Evolutionary conservation across 2,888 invertebrate genomes (phyloP).

Genomic region (Lycophotia porphyrea): DNA sequence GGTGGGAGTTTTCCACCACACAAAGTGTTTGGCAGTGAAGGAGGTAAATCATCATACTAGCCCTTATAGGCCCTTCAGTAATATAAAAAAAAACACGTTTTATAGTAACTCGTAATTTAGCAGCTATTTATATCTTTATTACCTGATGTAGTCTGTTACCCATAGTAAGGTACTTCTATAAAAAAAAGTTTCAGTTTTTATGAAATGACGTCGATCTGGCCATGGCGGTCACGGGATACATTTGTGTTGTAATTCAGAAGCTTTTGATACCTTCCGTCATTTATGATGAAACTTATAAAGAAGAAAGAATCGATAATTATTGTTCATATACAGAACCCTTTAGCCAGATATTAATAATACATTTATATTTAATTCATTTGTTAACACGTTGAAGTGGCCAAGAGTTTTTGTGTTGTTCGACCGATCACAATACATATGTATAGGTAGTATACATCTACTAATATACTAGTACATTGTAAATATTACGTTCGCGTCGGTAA

Average conservation of each 20-base stretch:
- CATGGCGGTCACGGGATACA: background rate
- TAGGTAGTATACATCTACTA: slow-evolving; percentile 13
- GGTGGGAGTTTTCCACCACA: background rate
- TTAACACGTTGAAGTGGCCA: slow-evolving; percentile 47
- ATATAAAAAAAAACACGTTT: background rate
- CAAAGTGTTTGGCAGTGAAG: background rate
- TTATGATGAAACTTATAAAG: too few relatives aligned
- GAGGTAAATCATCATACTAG: background rate
- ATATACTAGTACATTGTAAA: slow-evolving; percentile 47
- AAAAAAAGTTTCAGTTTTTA: background rate
- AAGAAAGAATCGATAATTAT: background rate
- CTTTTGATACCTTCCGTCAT: background rate
- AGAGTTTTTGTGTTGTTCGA: slow-evolving; percentile 57
- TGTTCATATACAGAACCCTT: slow-evolving; percentile 53
- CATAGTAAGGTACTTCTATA: background rate
- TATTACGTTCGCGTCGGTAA: slow-evolving; percentile 32
- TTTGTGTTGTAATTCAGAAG: background rate
- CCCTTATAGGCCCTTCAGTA: background rate
- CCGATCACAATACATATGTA: slow-evolving; percentile 33
- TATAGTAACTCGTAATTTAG: background rate
- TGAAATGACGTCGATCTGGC: background rate
- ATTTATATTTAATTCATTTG: slow-evolving; percentile 46
- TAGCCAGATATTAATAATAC: slow-evolving; percentile 20
- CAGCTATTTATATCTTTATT: background rate
- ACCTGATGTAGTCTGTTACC: too few relatives aligned